Base-by-base conservation (phyloP, 2,888 invertebrate species). In the Temnothorax rugatulus region DNA sequence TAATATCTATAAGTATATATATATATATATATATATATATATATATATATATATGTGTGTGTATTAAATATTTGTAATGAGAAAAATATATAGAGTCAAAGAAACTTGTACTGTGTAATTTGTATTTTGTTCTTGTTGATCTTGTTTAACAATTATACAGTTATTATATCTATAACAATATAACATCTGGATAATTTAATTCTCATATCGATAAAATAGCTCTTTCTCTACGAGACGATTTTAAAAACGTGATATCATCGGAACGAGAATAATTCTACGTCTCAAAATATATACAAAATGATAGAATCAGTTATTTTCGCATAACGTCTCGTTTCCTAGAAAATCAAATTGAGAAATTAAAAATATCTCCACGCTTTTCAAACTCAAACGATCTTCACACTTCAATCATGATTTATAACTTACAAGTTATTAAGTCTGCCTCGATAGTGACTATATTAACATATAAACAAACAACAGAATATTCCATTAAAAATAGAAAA, bases 91-190 rank as follows among this genome's bases (percentile, higher is more conserved):
- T 13, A 47, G 4, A 52, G 7, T 13, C 2, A 34, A 29, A 69
- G 3, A 69, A 64, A 69, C 8, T 50, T 69, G 52, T 52, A 34
- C 41, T 64, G 7, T 41, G 15, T 52, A 69, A 69, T 44, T 74
- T 29, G 41, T 25, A 74, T 13, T 59, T 59, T n/a, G n/a, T 29
- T 29, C 59, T 44, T 44, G 1, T 11, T 4, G 52, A 21, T 38
- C 13, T 38, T n/a, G 7, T n/a, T 34, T 34, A 8, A 69, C 18
- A 50, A 50, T 68, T 34, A 50, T 18, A 34, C 29, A 29, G 29
- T 29, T 29, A n/a, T 5, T 5, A n/a, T 68, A 11, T 34, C 52
- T 69, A 29, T 50, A n/a, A 50, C n/a, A 52, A n/a, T 69, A 11
- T 50, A 4, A 9, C 3, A 54, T 41, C 5, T 5, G 1, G 0